Base-by-base conservation (phyloP, 1,140 invertebrate species). In the Hyles vespertilio region DNA sequence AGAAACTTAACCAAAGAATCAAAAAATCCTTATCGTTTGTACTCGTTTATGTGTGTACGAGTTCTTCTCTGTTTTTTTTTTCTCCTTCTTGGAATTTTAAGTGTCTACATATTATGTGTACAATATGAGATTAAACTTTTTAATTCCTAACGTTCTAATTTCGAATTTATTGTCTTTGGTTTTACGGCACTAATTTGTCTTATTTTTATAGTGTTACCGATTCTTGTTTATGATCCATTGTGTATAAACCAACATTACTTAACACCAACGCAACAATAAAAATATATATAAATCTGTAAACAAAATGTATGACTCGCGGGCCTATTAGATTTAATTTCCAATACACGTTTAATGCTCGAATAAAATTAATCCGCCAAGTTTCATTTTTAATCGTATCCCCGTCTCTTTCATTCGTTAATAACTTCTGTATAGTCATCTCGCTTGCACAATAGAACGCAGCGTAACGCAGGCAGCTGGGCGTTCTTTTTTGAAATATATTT, bases 381-480 rank as follows among this genome's bases (percentile, higher is more conserved):
- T 66, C 72, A 55, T 60, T 72, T 81, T 79, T 82, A 82, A 81
- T 79, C 78, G 52, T 71, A 63, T 60, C 51, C 40, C 64, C 58
- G 9, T 77, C 82, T 63, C 74, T 63, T 59, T 59, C 72, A 8
- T 22, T 8, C 56, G 56, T 49, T 32, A n/a, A 53, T 62, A 10
- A 3, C n/a, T 6, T 10, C 12, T 55, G 51, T 73, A 68, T 11
- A 51, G 3, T 48, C 43, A 3, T 79, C 71, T 61, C 72, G 32
- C 51, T 72, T 70, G 43, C 56, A 63, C 70, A 59, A 63, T 72
- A 67, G 69, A 65, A 53, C 59, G 48, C 65, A 34, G 74, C 80
- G 79, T 80, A 78, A 81, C 79, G 74, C 69, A 75, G 74, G 82
- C 82, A 85, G 82, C 82, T 85, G 82, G 77, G 69, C 67, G 70